phyloP scores from a whole-genome alignment of 2,888 invertebrate species.

The Lobophora halterata region DNA sequence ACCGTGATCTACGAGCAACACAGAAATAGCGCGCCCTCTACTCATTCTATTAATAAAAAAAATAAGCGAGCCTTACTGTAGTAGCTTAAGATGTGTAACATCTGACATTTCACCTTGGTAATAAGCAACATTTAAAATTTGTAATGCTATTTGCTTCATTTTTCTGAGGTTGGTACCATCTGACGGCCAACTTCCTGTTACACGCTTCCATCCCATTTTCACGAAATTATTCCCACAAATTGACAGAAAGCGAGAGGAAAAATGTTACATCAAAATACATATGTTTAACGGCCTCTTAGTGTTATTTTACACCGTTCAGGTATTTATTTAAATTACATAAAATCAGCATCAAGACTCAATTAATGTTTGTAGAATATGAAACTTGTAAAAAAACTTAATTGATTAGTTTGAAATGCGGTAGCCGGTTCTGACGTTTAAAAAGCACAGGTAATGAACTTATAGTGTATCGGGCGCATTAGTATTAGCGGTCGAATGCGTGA shows the following conservation, averaged over 20 bases:
- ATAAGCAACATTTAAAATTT: no score
- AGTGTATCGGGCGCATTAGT: conserved; percentile 63
- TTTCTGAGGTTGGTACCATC: no score
- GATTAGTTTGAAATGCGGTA: conserved; percentile 35
- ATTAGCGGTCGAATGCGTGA: conserved; percentile 66
- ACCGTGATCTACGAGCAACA: conserved; percentile 65
- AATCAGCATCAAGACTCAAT: conserved; percentile 9
- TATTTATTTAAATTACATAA: conserved; percentile 18
- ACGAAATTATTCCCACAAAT: no score
- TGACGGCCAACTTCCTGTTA: no score
- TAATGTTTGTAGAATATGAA: conserved; percentile 12
- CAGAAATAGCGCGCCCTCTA: conserved; percentile 45
- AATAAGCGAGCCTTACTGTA: no score
- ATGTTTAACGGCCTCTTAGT: conserved; percentile 1
- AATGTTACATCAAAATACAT: no score
- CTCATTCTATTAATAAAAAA: no score
- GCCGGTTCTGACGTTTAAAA: conserved; percentile 42
- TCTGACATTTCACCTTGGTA: no score
- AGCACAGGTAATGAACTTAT: conserved; percentile 66
- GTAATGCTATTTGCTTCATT: no score
- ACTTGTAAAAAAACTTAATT: conserved; percentile 19
- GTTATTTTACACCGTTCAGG: conserved; percentile 13
- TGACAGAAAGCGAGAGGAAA: no score
- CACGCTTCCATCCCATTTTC: no score
- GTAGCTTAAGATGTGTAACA: no score